Base-by-base conservation (phyloP, 2,113 vertebrate species). In the Mohoua ochrocephala region DNA sequence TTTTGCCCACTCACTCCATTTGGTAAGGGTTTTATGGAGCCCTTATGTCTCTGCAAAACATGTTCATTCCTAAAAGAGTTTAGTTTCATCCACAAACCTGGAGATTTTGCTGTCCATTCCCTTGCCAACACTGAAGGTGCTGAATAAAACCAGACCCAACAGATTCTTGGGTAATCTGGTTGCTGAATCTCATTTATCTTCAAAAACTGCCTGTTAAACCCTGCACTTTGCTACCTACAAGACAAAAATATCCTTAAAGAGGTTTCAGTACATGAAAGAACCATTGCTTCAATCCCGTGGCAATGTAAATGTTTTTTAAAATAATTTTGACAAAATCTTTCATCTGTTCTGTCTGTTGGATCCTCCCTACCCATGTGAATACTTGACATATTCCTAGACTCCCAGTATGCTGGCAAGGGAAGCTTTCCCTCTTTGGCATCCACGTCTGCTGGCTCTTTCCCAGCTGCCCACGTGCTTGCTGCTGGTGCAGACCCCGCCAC, bases 401-500 rank as follows among this genome's bases (percentile, higher is more conserved):
- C 31, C 56, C 35, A 41, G 65, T 11, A 17, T 0, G 1, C 60
- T 41, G 57, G 30, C 13, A 39, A 47, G 49, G 44, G 23, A 44
- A 9, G 24, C 3, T 42, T 64, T 82, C 33, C 42, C 22, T 44
- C 53, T 23, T 15, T 3, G 2, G 27, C 19, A 70, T 31, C 35
- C 3, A 0, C 1, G 7, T 15, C 33, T 49, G 19, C 61, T 79
- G 80, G 33, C 27, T 27, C 41, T 19, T 54, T 39, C 63, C 53
- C 56, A 67, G 60, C 15, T 8, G 4, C 11, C 47, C 23, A 1
- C 1, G n/a, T 42, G 41, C 37, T 60, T 10, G 0, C 33, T 56
- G 74, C 59, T 78, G 56, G 22, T n/a, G 33, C 74, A 60, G 73
- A 45, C 7, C 28, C 2, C 2, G 21, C 22, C 37, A 27, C 3